phyloP scores from a whole-genome alignment of 2,797 vertebrate genomes.

The Euthynnus affinis region DNA sequence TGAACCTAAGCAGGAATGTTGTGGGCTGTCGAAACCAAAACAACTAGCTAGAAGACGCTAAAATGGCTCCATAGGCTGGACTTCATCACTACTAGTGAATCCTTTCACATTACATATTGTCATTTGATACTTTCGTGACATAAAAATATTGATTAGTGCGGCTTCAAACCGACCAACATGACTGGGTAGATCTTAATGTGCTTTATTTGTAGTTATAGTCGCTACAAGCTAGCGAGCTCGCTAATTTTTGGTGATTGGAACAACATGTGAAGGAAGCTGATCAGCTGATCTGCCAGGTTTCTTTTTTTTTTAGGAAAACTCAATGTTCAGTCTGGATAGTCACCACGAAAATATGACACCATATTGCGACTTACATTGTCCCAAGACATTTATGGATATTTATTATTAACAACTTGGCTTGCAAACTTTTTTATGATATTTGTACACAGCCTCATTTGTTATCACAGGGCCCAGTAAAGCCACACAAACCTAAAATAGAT shows the following conservation, averaged over 20 bases:
- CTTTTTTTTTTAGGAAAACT: no score
- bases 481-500: not conserved
- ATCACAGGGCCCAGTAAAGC: not conserved
- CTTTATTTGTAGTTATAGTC: no score
- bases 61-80: no score
- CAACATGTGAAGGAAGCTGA: no score
- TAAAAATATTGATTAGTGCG: not conserved
- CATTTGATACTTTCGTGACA: no score
- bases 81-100: no score
- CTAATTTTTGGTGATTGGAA: no score
- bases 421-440: not conserved
- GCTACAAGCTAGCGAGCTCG: no score
- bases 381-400: not conserved
- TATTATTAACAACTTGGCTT: not conserved
- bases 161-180: no score
- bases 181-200: no score
- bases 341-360: not conserved
- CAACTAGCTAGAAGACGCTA: not conserved
- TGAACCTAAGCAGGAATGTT: not conserved
- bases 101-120: no score
- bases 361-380: not conserved
- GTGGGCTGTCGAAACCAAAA: no score
- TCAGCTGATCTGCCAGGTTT: not conserved
- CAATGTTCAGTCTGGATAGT: not conserved
- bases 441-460: not conserved